Percentiles rank a stretch among this genome's conserved stretches.
Conservation (phyloP, 2,113 vertebrate species). For the Leiothrix lutea region DNA sequence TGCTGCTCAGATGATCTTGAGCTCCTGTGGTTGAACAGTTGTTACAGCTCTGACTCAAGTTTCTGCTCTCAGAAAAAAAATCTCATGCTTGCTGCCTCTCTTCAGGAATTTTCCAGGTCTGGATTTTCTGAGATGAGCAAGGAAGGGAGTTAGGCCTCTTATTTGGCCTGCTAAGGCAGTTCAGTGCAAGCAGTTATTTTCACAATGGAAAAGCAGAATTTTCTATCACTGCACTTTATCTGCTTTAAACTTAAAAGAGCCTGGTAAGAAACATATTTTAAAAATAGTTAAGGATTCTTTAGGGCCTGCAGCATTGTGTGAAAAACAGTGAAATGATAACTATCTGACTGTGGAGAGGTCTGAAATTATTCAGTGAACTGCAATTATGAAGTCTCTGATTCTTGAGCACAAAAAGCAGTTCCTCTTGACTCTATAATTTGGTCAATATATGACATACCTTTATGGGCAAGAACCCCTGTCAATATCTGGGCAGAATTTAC, state of each 20-base stretch:
- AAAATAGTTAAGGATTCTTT: not conserved
- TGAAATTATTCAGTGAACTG: not conserved
- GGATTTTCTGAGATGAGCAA: not conserved
- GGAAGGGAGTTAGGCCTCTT: not conserved
- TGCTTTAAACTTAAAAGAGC: not conserved
- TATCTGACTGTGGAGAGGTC: not conserved
- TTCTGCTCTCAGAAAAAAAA: not conserved
- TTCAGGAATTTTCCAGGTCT: not conserved
- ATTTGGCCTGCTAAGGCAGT: not conserved
- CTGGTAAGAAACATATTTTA: not conserved
- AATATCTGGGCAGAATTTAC: not conserved
- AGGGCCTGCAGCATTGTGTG: not conserved
- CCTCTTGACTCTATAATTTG: not conserved
- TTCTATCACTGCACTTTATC: not conserved
- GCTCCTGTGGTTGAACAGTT: not conserved
- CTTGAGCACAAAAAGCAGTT: not conserved
- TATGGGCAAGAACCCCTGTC: not conserved
- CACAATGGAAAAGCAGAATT: not conserved
- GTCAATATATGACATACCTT: not conserved
- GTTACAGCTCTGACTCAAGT: conserved; percentile 14
- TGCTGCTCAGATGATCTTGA: not conserved
- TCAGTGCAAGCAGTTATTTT: not conserved
- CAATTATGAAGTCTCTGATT: not conserved
- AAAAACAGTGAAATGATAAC: not conserved
- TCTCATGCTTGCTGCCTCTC: not conserved